phyloP scores from a whole-genome alignment of 1,140 invertebrate genomes.

The Acyrthosiphon pisum region DNA sequence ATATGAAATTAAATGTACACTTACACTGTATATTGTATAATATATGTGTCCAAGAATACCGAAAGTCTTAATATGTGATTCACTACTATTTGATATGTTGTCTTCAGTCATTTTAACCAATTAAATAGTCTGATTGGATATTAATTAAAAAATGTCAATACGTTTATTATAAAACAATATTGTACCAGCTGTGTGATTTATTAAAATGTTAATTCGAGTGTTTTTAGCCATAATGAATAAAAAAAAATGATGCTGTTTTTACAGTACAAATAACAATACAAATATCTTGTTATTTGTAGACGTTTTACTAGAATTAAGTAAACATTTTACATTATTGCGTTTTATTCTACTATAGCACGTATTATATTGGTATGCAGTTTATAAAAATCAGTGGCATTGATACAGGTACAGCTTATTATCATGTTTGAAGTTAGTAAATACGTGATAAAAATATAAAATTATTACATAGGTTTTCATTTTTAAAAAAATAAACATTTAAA shows the following conservation, averaged over 20 bases:
- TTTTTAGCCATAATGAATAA: not conserved
- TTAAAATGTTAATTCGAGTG: not conserved
- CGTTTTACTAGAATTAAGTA: not conserved
- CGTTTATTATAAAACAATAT: not conserved
- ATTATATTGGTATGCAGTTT: not conserved
- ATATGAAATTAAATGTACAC: not conserved
- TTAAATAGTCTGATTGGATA: not conserved
- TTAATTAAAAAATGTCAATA: not conserved
- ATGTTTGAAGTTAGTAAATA: not conserved
- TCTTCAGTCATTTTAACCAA: conserved; percentile 1
- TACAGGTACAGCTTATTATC: not conserved
- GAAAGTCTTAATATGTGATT: not conserved
- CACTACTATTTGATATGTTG: not conserved
- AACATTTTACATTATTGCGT: not conserved
- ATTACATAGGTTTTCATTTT: not conserved
- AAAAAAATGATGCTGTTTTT: not conserved
- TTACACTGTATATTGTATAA: not conserved
- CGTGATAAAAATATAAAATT: not conserved
- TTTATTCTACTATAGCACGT: not conserved
- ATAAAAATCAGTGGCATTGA: not conserved
- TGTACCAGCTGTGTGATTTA: not conserved
- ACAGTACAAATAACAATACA: not conserved
- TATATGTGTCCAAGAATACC: not conserved
- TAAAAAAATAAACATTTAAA: not conserved
- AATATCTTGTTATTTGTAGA: not conserved